A percentile compares a stretch with the other conserved stretches of the same genome.
Evolutionary conservation across 2,113 vertebrate genomes (phyloP).

Genomic region (Hemibates koningsi): DNA sequence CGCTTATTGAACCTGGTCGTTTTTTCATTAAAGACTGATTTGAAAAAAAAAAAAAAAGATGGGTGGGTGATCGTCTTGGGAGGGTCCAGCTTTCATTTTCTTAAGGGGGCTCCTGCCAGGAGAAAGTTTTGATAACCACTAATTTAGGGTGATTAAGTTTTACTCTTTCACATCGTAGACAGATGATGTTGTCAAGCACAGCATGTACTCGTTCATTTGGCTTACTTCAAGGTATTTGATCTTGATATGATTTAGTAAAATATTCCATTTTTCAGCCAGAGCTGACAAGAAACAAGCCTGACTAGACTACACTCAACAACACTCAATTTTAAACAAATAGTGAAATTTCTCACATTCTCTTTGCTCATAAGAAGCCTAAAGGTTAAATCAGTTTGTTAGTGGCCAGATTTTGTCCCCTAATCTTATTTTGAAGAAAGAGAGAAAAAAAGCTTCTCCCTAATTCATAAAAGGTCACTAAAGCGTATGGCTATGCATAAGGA

Average conservation of each 20-base stretch:
- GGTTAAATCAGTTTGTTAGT: neutral
- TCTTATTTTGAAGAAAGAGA: neutral
- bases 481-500: neutral
- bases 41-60: neutral
- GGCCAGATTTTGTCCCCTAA: neutral
- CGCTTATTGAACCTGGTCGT: accelerated
- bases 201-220: neutral
- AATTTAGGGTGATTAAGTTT: neutral
- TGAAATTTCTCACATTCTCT: neutral
- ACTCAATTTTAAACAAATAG: neutral
- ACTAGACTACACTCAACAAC: neutral
- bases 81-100: neutral
- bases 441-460: neutral
- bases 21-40: neutral
- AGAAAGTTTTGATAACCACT: neutral
- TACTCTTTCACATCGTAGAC: neutral
- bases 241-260: neutral
- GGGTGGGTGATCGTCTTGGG: neutral
- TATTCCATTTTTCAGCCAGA: neutral
- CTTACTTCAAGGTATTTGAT: neutral
- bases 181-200: neutral
- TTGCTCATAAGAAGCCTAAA: neutral
- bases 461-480: neutral
- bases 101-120: neutral
- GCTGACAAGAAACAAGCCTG: neutral